Conservation (phyloP, 2,888 invertebrate species). For the Cryptosula pallasiana region DNA sequence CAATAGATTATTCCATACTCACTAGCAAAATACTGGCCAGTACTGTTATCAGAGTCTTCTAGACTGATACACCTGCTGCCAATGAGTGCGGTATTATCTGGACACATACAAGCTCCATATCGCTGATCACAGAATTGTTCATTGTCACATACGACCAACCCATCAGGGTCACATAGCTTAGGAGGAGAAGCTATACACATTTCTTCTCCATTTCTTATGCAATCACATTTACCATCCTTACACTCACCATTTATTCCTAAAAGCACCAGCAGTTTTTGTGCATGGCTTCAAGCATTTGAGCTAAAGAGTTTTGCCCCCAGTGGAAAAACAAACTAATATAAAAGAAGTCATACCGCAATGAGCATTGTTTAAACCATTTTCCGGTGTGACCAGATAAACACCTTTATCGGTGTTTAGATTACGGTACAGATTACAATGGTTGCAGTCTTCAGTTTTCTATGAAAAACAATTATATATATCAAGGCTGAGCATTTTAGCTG, state of each 20-base stretch:
- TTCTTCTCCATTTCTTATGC: not conserved
- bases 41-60: no score
- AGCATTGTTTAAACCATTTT: not conserved
- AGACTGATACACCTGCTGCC: not conserved
- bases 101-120: not conserved
- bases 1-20: no score
- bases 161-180: not conserved
- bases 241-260: not conserved
- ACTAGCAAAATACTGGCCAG: no score
- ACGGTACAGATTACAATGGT: not conserved
- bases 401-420: not conserved
- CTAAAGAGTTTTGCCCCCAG: no score
- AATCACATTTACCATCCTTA: not conserved
- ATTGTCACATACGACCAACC: not conserved
- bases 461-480: not conserved
- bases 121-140: not conserved
- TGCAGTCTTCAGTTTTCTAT: not conserved
- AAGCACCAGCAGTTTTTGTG: no score
- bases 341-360: no score
- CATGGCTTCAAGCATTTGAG: no score
- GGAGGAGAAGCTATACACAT: not conserved
- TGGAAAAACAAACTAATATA: no score
- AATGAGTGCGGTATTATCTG: not conserved
- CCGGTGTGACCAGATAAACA: not conserved
- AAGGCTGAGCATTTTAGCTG: no score